Percentiles rank a stretch among this genome's conserved stretches.
These are phyloP conservation scores for Metaphire vulgaris DNA, from an alignment of 1,140 invertebrate species.

Conservation along the genomic window DNA sequence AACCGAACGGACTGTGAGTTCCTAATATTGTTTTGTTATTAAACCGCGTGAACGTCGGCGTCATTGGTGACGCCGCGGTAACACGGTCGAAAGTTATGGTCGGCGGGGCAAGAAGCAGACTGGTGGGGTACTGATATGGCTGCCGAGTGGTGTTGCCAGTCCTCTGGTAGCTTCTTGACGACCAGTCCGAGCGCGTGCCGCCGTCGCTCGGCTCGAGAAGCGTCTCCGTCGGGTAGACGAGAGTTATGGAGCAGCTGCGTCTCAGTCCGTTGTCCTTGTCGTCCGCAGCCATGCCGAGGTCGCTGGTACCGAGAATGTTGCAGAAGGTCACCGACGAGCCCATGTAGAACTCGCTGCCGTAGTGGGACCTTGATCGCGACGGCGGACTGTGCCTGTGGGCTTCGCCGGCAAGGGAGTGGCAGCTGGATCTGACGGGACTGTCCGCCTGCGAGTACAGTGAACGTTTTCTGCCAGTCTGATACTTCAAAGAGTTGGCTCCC, in stretches of 20 bases:
- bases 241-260: conserved; percentile 17
- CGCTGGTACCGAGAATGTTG: not conserved
- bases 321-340: not conserved
- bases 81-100: conserved; percentile 13
- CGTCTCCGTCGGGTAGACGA: conserved; percentile 15
- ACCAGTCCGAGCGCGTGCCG: not conserved
- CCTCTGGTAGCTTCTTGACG: not conserved
- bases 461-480: not conserved
- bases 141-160: not conserved
- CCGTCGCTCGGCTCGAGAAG: not conserved
- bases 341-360: not conserved
- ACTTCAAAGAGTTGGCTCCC: too few species aligned
- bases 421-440: not conserved
- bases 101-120: conserved; percentile 1
- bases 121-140: not conserved
- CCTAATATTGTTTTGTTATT: not conserved
- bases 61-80: not conserved
- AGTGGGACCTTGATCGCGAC: not conserved
- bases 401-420: not conserved
- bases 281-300: not conserved
- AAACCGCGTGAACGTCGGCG: not conserved
- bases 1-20: not conserved
- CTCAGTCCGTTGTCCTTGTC: not conserved
- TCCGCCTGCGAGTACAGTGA: not conserved
- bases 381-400: not conserved